Conservation (phyloP, 1,140 invertebrate species). For the Magallana angulata region DNA sequence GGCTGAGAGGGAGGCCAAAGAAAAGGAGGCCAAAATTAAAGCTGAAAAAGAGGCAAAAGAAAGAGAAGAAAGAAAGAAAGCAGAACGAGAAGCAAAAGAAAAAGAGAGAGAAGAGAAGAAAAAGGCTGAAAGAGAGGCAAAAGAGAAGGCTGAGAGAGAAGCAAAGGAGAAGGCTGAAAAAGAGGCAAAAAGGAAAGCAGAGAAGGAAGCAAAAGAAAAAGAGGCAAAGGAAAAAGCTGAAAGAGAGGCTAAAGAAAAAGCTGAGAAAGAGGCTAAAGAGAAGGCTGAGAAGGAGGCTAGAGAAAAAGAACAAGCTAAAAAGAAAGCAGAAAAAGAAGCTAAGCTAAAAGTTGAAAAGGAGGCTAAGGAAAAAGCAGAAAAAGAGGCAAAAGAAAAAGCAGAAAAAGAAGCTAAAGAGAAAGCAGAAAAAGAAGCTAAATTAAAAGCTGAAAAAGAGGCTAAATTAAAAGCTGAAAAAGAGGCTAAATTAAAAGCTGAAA, state of each 20-base stretch:
- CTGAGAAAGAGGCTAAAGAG: conserved; percentile 42
- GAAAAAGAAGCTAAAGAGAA: background rate
- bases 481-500: background rate
- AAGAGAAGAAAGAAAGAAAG: background rate
- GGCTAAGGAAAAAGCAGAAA: background rate
- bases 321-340: background rate
- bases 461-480: background rate
- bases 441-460: background rate
- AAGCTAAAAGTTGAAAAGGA: background rate
- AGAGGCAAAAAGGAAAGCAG: conserved; percentile 7
- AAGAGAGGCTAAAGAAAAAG: conserved; percentile 33
- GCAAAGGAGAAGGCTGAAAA: conserved; percentile 15
- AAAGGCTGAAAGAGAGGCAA: background rate
- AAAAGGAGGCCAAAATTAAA: conserved; percentile 7
- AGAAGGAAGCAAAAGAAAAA: conserved; percentile 16
- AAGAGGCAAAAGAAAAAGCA: background rate
- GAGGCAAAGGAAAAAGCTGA: conserved; percentile 29
- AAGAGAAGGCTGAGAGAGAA: conserved; percentile 2
- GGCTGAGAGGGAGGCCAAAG: background rate
- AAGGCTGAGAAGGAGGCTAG: background rate
- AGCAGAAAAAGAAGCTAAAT: background rate
- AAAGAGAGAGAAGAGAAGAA: conserved; percentile 24
- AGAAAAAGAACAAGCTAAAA: background rate
- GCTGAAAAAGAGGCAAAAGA: conserved; percentile 7
- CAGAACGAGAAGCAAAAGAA: conserved; percentile 33